Evolutionary conservation across 1,140 invertebrate species (phyloP), one percentile per base, ranked within the genome.

Genomic region (Drosophila elegans): DNA sequence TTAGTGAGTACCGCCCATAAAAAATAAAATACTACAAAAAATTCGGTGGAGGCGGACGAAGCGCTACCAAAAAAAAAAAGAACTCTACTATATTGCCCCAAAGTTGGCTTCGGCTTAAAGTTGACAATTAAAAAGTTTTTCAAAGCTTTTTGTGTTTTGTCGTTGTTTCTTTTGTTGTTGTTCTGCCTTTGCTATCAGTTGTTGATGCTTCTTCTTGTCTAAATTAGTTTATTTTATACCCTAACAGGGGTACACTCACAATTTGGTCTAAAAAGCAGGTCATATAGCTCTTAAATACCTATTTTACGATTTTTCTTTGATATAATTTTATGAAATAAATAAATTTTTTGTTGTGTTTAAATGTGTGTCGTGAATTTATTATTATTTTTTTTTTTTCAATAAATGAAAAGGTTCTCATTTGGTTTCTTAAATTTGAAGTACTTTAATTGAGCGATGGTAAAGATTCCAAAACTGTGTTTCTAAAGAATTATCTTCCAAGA

Each of bases 41-140:
- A 2, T 7, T 25, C 34, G 29, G 36, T 3, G 11, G 46, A 21
- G 34, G n/a, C 21, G 46, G 34, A 46, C 29, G 34, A 60, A 62
- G 25, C 44, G 21, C 32, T 51, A 49, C 11, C 49, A 25, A 44
- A 68, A 55, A 68, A 68, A 46, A 55, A 68, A 46, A 42, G 42
- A 48, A 62, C 49, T 60, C 16, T 27, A 11, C 32, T 60, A 21
- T 34, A 36, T 34, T 69, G 29, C 42, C 25, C 1, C 51, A 38
- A 68, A 64, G 59, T 68, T 68, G 42, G 36, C 42, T 41, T 86
- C 75, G 66, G 79, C 75, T 86, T 75, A 86, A 86, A 86, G 82
- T 86, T 86, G 82, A 86, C 82, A 86, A 86, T 86, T 86, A 86
- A 86, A 85, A 86, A 86, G 76, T 86, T 85, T 71, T 39, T 66